A percentile compares a stretch with the other conserved stretches of the same genome.
phyloP scores from a whole-genome alignment of 1,140 invertebrate species.

The Melipona quadrifasciata region DNA sequence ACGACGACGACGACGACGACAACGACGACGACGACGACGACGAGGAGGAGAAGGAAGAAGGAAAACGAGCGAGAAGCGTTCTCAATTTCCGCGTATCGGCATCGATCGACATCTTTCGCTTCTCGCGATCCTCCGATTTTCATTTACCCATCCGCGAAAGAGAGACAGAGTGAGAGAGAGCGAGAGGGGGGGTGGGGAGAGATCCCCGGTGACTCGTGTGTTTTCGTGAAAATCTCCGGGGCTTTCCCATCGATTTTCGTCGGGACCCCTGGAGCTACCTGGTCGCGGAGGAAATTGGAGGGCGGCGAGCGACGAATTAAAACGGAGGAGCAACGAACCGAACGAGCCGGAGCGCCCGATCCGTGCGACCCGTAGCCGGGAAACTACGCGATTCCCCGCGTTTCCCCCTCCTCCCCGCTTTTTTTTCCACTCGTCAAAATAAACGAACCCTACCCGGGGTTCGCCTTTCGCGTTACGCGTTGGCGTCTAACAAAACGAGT shows the following conservation, averaged over 20 bases:
- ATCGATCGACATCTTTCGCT: conserved; percentile 48
- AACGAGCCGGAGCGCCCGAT: conserved; percentile 26
- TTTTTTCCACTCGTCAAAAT: conserved; percentile 7
- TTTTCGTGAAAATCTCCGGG: conserved; percentile 54
- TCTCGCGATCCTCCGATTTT: conserved; percentile 31
- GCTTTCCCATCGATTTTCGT: conserved; percentile 54
- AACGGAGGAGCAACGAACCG: conserved; percentile 52
- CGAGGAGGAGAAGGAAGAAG: neutral
- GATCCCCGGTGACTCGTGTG: conserved; percentile 34
- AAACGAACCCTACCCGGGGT: neutral
- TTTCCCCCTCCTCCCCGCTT: neutral
- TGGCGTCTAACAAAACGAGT: neutral
- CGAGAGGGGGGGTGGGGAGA: too few relatives aligned
- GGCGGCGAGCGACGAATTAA: conserved; percentile 52
- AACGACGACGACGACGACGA: too few relatives aligned
- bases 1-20: neutral
- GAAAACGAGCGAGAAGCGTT: neutral
- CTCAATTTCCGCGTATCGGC: conserved; percentile 42
- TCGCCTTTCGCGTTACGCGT: neutral
- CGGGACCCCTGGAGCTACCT: conserved; percentile 37
- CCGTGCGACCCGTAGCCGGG: conserved; percentile 1
- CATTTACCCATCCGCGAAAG: conserved; percentile 30
- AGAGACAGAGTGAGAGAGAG: too few relatives aligned
- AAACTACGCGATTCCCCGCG: conserved; percentile 20
- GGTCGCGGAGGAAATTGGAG: conserved; percentile 54